Evolutionary conservation across 2,888 invertebrate species (phyloP).

Genomic region (Notodonta dromedarius): DNA sequence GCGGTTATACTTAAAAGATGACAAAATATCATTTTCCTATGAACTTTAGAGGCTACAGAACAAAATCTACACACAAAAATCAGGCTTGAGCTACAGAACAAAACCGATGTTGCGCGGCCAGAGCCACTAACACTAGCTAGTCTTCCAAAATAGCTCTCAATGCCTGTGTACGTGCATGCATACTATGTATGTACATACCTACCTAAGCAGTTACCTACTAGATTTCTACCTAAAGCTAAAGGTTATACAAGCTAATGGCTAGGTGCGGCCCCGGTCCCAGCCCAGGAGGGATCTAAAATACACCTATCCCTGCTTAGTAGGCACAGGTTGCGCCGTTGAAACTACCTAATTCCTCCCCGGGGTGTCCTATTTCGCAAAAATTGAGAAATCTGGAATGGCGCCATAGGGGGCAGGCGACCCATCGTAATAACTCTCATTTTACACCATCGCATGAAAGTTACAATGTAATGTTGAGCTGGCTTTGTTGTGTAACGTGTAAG

Average conservation of each 20-base stretch:
- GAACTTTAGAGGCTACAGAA: no score
- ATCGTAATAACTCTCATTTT: constrained; percentile 51
- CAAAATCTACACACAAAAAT: no score
- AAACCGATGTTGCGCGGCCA: no score
- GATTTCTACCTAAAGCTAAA: background rate
- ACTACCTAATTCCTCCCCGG: constrained; percentile 45
- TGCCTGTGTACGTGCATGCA: background rate
- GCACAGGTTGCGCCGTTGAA: constrained; percentile 29
- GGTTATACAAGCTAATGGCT: constrained; percentile 12
- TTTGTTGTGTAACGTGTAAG: constrained; percentile 31
- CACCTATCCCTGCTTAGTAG: constrained; percentile 26
- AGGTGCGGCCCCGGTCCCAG: constrained; percentile 17
- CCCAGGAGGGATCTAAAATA: constrained; percentile 22
- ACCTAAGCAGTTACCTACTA: background rate
- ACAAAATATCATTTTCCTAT: no score
- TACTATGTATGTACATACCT: background rate
- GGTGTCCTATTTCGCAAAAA: constrained; percentile 49
- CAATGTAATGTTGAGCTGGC: constrained; percentile 20
- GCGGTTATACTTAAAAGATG: no score
- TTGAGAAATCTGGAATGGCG: constrained; percentile 49
- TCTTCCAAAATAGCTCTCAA: no score
- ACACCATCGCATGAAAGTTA: constrained; percentile 37
- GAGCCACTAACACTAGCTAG: no score
- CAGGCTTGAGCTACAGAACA: no score
- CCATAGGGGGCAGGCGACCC: constrained; percentile 42